Evolutionary conservation across 2,797 vertebrate species (phyloP).

Genomic region (Morus bassanus): DNA sequence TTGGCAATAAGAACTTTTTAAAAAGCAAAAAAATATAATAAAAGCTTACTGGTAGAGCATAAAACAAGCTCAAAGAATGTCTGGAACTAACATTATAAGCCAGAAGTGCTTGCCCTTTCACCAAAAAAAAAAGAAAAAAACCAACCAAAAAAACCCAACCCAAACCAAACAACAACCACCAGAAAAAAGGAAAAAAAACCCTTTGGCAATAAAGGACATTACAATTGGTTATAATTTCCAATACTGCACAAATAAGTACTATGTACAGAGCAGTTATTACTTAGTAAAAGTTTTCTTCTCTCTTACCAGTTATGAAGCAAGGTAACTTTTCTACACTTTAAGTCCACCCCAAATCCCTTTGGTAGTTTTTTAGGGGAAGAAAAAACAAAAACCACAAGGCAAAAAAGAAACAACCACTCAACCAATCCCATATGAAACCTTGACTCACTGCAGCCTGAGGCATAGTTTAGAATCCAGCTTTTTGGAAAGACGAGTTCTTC

Average conservation of each 20-base stretch:
- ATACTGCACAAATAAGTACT: background rate
- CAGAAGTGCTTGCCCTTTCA: constrained; percentile 26
- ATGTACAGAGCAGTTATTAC: background rate
- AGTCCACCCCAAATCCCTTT: background rate
- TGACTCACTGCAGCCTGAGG: constrained; percentile 24
- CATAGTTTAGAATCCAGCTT: background rate
- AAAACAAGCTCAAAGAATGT: constrained; percentile 39
- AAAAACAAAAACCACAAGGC: background rate
- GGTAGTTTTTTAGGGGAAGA: background rate
- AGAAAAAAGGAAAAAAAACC: background rate
- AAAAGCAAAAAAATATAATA: background rate
- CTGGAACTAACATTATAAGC: constrained; percentile 12
- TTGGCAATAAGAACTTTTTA: background rate
- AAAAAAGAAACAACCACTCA: background rate
- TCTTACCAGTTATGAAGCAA: background rate
- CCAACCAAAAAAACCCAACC: no score
- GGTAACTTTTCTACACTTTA: background rate
- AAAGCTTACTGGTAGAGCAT: background rate
- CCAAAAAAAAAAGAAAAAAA: background rate
- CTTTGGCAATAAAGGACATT: constrained; percentile 17
- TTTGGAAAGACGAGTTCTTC: constrained; percentile 41
- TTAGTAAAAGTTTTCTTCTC: background rate
- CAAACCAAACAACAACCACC: no score
- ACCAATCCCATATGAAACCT: background rate
- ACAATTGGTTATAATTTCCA: background rate